These are phyloP conservation scores for Athene cunicularia DNA, from an alignment of 2,113 vertebrate species.

Conservation along the genomic window DNA sequence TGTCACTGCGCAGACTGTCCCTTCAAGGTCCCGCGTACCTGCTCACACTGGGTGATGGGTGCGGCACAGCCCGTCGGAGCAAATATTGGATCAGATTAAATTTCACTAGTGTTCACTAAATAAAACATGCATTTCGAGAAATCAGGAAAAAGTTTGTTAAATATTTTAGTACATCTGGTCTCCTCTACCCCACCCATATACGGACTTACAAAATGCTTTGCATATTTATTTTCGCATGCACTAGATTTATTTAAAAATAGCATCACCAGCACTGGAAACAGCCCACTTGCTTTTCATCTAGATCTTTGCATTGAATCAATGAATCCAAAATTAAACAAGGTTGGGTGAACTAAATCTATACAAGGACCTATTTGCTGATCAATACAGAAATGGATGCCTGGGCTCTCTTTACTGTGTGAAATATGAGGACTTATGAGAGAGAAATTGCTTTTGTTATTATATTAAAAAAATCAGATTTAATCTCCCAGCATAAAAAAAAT, in stretches of 20 bases:
- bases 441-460: conserved; percentile 32
- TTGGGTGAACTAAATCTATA: conserved; percentile 53
- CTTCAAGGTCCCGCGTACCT: not conserved
- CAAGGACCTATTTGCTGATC: conserved; percentile 13
- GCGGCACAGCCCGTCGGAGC: not conserved
- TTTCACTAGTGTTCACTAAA: not conserved
- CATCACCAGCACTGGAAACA: conserved; percentile 48
- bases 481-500: not conserved
- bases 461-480: not conserved
- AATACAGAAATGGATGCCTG: not conserved
- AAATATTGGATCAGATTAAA: not conserved
- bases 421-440: not conserved
- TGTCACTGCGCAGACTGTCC: not conserved
- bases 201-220: conserved; percentile 58
- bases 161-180: conserved; percentile 70
- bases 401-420: not conserved
- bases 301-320: conserved; percentile 64
- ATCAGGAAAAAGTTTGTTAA: conserved; percentile 61
- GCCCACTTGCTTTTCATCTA: conserved; percentile 64
- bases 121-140: conserved; percentile 1
- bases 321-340: conserved; percentile 68
- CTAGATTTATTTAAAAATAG: conserved; percentile 71
- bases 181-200: not conserved
- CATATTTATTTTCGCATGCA: conserved; percentile 63
- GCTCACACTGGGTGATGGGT: not conserved